Evolutionary conservation across 2,113 vertebrate genomes (phyloP), one percentile per base, ranked within the genome.

Genomic region (Podocnemis expansa): DNA sequence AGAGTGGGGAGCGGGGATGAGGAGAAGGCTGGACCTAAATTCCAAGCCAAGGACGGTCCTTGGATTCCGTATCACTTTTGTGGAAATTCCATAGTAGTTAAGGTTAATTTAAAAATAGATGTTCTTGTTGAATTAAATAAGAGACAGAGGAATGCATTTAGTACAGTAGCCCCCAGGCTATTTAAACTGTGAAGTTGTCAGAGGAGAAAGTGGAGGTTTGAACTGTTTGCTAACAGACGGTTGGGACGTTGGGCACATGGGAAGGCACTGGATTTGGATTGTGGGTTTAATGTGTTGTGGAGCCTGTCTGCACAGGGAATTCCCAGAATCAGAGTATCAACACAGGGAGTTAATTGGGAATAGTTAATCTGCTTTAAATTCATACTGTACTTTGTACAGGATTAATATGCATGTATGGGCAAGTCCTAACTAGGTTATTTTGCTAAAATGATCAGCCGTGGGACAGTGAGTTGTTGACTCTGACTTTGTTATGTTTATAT

Each of bases 11-110:
- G 3, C 5, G 41, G 56, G 56, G 11, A 34, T 6, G 38, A 4
- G 3, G 11, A 41, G 56, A 24, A 22, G 38, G 7, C 0, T 0
- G 85, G 84, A 3, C 73, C 63, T 85, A 1, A 85, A 49, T 0
- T 80, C 70, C 52, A 12, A 34, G 45, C 45, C 24, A 45, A 67
- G 22, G 22, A 47, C 47, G 10, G 10, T 24, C 1, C 85, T 41
- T 38, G 14, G 5, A 0, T 84, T 95, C 54, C 54, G 84, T 27
- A 14, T 49, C 63, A n/a, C 87, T 90, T 45, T 90, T 10, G 4
- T 89, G 45, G 89, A 90, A 80, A 54, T 17, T 80, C 38, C 56
- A 82, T 88, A 82, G 25, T 45, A 82, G 82, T 5, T 76, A 85
- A 88, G 5, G 56, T 0, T 78, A 2, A 27, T 67, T 86, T 78